These are phyloP conservation scores for Brachylomia viminalis DNA, from an alignment of 2,888 invertebrate species.

Conservation along the genomic window DNA sequence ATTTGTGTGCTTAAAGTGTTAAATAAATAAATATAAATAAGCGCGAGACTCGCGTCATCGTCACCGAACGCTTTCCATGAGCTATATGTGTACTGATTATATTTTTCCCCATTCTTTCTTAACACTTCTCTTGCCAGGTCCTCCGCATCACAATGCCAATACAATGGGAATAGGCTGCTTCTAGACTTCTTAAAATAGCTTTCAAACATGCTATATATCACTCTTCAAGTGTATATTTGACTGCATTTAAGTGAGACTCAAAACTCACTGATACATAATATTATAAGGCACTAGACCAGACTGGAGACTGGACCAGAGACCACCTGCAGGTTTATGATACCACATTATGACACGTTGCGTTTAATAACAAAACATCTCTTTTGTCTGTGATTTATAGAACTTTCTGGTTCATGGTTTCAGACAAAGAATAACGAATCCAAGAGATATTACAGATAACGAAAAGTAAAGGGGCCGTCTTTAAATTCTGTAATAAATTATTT, in stretches of 20 bases:
- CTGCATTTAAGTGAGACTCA: slow-evolving; percentile 2
- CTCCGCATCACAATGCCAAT: neutral
- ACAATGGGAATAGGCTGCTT: neutral
- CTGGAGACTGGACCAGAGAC: neutral
- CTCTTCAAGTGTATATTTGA: neutral
- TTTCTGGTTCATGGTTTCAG: neutral
- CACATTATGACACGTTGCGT: neutral
- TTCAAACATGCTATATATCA: neutral
- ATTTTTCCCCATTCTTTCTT: neutral
- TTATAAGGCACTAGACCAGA: neutral
- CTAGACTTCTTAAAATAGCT: neutral
- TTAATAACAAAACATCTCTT: neutral
- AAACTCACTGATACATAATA: neutral
- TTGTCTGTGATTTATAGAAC: too few relatives aligned
- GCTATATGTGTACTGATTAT: too few relatives aligned
- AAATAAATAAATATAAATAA: too few relatives aligned
- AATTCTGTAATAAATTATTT: neutral
- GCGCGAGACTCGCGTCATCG: too few relatives aligned
- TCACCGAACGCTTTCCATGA: too few relatives aligned
- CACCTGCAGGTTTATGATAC: neutral
- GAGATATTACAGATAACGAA: neutral
- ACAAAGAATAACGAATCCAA: neutral
- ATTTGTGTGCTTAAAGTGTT: too few relatives aligned
- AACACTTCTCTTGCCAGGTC: too few relatives aligned
- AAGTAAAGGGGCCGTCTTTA: neutral